Evolutionary conservation across 2,888 invertebrate species (phyloP), one percentile per base, ranked within the genome.

Genomic region (Caenorhabditis sulstoni): DNA sequence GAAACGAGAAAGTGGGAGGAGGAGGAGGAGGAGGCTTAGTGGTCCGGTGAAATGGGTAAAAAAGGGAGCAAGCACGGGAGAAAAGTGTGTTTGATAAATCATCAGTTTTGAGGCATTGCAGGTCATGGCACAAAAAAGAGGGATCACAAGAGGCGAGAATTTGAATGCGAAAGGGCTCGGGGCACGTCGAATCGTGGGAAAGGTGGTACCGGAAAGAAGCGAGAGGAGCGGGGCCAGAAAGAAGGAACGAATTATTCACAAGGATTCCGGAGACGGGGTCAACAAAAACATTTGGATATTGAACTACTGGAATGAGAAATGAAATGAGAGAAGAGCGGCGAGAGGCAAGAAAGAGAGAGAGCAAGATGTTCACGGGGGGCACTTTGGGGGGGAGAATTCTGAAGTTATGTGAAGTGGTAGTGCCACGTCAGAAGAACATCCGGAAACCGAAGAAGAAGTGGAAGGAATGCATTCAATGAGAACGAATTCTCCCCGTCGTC

Each of bases 51-150:
- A 45, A 55, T 37, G 47, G 66, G 47, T 29, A 41, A 58, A 49
- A 66, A 67, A 41, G 12, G 18, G 39, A 49, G 20, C 18, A 45
- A 37, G 50, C 67, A 68, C 59, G 68, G 29, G 29, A 29, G 29
- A 68, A 68, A 59, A 41, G 68, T 1, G 49, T 67, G 58, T 39
- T 66, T 66, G 66, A 74, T 74, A 74, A 74, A 74, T 74, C 71
- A 71, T 71, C 64, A 7, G 29, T 29, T 7, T 29, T 29, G 29
- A 29, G 29, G 29, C 29, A 29, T 29, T 39, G 64, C 39, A 61
- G 61, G 61, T 61, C 35, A 57, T 11, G 49, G 29, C 50, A 57
- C 47, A 58, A 58, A 58, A 58, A 55, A 55, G 18, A 37, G 35
- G 29, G 52, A 49, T 20, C 22, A 35, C 29, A 20, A 47, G 55